These are phyloP conservation scores for Mesembrinibis cayennensis DNA, from an alignment of 2,113 vertebrate species.

Conservation along the genomic window DNA sequence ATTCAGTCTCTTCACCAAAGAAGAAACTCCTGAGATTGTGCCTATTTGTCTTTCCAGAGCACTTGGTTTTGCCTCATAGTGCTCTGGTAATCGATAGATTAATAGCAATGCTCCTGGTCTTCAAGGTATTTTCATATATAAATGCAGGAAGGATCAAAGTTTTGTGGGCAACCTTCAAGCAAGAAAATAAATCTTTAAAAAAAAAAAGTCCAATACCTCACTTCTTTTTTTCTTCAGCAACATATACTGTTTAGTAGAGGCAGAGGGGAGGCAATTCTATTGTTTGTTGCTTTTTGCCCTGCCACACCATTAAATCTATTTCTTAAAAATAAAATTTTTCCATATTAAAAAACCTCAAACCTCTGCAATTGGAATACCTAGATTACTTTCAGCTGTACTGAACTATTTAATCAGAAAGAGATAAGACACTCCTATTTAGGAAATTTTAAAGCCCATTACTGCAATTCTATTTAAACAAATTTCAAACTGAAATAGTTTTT, in stretches of 20 bases:
- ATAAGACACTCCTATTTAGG: neutral
- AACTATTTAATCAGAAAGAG: neutral
- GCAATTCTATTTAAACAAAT: neutral
- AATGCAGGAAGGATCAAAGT: neutral
- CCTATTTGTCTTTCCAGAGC: neutral
- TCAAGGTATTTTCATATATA: neutral
- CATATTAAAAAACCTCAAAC: fast-evolving
- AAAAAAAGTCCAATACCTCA: neutral
- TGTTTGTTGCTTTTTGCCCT: neutral
- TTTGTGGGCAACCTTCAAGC: neutral
- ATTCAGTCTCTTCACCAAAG: neutral
- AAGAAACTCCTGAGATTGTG: neutral
- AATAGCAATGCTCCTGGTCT: neutral
- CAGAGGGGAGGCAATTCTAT: neutral
- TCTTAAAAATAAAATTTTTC: neutral
- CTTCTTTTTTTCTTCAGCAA: neutral
- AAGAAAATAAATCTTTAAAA: neutral
- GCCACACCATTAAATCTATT: neutral
- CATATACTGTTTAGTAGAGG: neutral
- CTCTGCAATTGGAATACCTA: neutral
- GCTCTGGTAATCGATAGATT: neutral
- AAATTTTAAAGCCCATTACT: neutral
- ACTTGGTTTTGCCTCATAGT: neutral
- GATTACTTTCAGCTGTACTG: neutral
- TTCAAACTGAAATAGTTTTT: neutral